Evolutionary conservation across 2,888 invertebrate species (phyloP).

Genomic region (Scaptomyza reducta): DNA sequence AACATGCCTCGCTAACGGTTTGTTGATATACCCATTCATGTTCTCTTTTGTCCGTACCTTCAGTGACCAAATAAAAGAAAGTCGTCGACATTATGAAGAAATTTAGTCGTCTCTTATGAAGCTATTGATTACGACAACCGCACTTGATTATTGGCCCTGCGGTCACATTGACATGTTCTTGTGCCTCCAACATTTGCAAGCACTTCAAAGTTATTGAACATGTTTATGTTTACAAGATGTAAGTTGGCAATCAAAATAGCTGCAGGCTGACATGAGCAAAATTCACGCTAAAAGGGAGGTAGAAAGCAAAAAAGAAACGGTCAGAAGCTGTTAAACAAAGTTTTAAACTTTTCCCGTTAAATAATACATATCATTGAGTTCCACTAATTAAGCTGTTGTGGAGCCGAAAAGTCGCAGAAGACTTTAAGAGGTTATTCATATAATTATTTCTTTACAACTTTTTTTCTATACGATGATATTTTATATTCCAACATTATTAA

Average conservation of each 20-base stretch:
- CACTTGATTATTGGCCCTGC: conserved; percentile 64
- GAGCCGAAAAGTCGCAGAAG: background rate
- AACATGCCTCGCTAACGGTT: conserved; percentile 68
- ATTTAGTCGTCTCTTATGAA: conserved; percentile 49
- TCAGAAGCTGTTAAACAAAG: background rate
- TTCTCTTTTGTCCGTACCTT: conserved; percentile 6
- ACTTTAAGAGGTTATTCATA: background rate
- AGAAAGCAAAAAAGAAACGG: background rate
- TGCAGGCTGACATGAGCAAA: conserved; percentile 58
- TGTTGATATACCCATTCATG: conserved; percentile 65
- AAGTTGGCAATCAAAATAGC: conserved; percentile 66
- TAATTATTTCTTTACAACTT: background rate
- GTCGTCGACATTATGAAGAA: conserved; percentile 70
- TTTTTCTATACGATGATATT: background rate
- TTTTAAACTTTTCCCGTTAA: background rate
- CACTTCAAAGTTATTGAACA: conserved; percentile 63
- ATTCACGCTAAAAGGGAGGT: conserved; percentile 17
- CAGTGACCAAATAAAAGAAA: conserved; percentile 56
- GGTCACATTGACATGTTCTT: conserved; percentile 69
- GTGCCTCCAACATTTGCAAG: conserved; percentile 55
- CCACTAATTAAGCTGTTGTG: too few relatives aligned
- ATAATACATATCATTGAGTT: background rate
- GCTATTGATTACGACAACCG: conserved; percentile 31
- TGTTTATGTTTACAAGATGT: conserved; percentile 76
- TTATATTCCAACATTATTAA: too few relatives aligned